These are phyloP conservation scores for Prinia subflava DNA, from an alignment of 2,113 vertebrate species.

Conservation along the genomic window DNA sequence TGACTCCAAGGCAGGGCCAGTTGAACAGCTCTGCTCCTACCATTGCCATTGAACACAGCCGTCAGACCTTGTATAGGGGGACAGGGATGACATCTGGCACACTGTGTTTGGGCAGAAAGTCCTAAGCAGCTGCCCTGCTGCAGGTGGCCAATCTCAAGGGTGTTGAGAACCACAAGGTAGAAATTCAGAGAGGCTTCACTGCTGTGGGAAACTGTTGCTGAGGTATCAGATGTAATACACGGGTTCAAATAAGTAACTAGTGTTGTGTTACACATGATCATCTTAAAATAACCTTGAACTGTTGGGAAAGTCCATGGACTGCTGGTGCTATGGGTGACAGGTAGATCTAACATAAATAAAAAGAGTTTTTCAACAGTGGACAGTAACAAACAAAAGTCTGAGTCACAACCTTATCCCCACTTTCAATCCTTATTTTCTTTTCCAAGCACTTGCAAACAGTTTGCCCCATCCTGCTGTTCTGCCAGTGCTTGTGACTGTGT, in stretches of 20 bases:
- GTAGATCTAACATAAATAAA: neutral
- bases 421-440: neutral
- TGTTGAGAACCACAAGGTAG: neutral
- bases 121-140: neutral
- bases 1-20: neutral
- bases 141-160: neutral
- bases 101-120: neutral
- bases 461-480: neutral
- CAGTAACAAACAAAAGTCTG: neutral
- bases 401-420: neutral
- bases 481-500: neutral
- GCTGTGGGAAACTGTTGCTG: neutral
- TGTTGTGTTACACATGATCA: neutral
- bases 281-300: neutral
- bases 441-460: neutral
- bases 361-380: neutral
- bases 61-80: neutral
- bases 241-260: neutral
- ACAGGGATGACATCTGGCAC: neutral
- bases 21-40: neutral
- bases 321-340: neutral
- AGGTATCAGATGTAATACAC: neutral
- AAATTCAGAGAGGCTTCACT: neutral
- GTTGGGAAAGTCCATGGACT: neutral
- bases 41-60: neutral